These are phyloP conservation scores for Meta bourneti DNA, from an alignment of 2,888 invertebrate genomes.

Conservation along the genomic window DNA sequence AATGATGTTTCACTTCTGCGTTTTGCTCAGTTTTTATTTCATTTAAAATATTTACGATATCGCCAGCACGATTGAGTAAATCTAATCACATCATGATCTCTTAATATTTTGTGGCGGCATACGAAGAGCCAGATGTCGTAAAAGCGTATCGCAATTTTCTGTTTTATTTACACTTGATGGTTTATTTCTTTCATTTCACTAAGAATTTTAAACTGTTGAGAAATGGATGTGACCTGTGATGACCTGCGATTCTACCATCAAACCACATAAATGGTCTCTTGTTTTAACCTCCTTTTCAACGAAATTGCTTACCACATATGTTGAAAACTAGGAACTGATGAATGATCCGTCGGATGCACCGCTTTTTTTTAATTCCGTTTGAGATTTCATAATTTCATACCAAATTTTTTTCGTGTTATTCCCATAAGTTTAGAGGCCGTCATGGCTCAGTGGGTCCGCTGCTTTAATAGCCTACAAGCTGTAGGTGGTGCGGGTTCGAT, in stretches of 20 bases:
- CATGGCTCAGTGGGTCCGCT: too few species aligned
- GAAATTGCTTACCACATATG: not conserved
- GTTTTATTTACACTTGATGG: conserved; percentile 24
- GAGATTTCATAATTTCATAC: not conserved
- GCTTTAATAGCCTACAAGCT: too few species aligned
- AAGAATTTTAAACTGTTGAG: not conserved
- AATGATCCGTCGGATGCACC: not conserved
- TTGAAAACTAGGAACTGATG: not conserved
- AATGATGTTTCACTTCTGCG: not conserved
- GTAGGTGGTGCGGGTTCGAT: too few species aligned
- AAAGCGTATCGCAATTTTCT: conserved; percentile 7
- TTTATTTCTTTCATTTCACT: conserved; percentile 3
- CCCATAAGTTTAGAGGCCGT: too few species aligned
- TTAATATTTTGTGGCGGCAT: not conserved
- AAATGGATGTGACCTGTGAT: conserved; percentile 9
- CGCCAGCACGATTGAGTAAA: not conserved
- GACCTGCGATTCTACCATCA: not conserved
- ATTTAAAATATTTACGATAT: not conserved
- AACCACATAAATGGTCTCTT: not conserved
- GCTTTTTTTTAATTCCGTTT: not conserved
- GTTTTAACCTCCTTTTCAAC: not conserved
- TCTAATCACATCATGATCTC: not conserved
- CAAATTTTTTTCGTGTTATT: too few species aligned
- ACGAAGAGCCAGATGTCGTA: not conserved
- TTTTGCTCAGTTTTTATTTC: not conserved